A percentile compares a stretch with the other conserved stretches of the same genome.
These are phyloP conservation scores for Anisognathus igniventris DNA, from an alignment of 2,797 vertebrate genomes.

Conservation along the genomic window DNA sequence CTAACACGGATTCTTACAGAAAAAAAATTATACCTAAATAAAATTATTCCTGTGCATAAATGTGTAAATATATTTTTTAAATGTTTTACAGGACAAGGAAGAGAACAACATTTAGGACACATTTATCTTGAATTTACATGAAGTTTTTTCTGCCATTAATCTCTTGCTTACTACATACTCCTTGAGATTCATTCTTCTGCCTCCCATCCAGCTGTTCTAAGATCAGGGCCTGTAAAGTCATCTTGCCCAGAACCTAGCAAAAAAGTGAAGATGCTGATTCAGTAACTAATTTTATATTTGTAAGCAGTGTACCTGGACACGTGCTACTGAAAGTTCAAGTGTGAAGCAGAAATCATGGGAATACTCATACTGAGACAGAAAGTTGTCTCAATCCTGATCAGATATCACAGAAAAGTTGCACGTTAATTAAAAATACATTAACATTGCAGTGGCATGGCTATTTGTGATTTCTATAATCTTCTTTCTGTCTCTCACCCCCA, in stretches of 20 bases:
- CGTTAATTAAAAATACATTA: not conserved
- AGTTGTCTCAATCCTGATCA: not conserved
- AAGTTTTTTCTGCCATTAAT: not conserved
- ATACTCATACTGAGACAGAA: not conserved
- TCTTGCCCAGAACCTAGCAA: not conserved
- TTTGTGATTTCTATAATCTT: not conserved
- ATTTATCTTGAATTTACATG: not conserved
- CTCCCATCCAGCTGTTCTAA: not conserved
- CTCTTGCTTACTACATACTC: not conserved
- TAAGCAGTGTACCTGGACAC: not conserved
- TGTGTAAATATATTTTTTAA: not conserved
- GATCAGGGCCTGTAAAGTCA: not conserved
- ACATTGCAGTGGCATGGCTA: not conserved
- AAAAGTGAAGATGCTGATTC: not conserved
- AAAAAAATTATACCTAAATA: not conserved
- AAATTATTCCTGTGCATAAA: not conserved
- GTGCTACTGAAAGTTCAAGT: not conserved
- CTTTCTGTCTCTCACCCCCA: rapidly evolving
- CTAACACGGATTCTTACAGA: not conserved
- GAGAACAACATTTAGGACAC: not conserved
- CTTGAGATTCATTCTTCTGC: not conserved
- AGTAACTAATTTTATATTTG: not conserved
- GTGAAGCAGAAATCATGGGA: not conserved
- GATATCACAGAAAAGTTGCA: not conserved
- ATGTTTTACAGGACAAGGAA: not conserved